Base-by-base conservation (phyloP, 2,797 vertebrate genomes). In the Rhinichthys osculus region DNA sequence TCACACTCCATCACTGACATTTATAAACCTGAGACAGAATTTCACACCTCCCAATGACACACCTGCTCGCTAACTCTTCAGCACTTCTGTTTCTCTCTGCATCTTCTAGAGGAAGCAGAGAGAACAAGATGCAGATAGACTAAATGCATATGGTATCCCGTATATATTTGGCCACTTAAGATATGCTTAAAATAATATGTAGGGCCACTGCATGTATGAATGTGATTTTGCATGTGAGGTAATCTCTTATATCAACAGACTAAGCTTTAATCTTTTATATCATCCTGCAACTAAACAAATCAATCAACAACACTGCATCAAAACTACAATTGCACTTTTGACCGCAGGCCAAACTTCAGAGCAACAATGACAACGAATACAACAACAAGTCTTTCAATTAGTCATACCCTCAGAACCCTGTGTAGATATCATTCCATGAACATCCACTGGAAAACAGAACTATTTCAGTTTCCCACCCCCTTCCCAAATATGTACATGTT, bases 1-100 rank as follows among this genome's bases (percentile, higher is more conserved):
- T 86, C 40, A 19, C 69, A 87, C 62, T 66, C 76, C 80, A 87
- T 89, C 79, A 71, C 27, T 88, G 82, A 83, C 79, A 86, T 81
- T 67, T 70, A 74, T 70, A 21, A 52, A 86, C 70, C 82, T 78
- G 73, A 88, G 82, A 87, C 69, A 87, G 85, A 80, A 83, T 74
- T 84, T 84, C 71, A 86, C 82, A 84, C 84, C 47, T 85, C 52
- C 11, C 27, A 44, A 3, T 38, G 38, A 79, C 83, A 85, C 83
- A 71, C 40, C 76, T 64, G 76, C 76, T 67, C 0, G 1, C 69
- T 17, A 35, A 47, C 23, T 72, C 70, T 27, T 44, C 38, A 27
- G 54, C 52, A 62, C 74, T 33, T 70, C n/a, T 47, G 66, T 21
- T 30, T 3, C 1, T 17, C 11, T 47, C 11, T 50, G n/a, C 30